Conservation (phyloP, 2,797 vertebrate genomes). For the Squalus acanthias region DNA sequence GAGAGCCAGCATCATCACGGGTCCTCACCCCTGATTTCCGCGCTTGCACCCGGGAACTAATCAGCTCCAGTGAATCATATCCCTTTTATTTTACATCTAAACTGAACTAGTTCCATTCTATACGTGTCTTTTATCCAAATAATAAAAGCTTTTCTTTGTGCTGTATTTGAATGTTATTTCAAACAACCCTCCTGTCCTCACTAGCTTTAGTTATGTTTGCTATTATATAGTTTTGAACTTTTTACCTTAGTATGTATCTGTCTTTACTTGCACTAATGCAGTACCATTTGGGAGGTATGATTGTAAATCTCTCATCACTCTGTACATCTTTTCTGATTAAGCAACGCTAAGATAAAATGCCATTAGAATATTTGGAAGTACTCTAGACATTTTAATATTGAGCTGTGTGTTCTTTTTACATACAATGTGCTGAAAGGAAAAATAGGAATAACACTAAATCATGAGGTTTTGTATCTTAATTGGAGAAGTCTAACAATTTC, state of each 20-base stretch:
- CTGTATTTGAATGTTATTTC: not conserved
- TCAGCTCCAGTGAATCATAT: not conserved
- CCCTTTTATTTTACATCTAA: not conserved
- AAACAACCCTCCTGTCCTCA: not conserved
- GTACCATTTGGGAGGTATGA: not conserved
- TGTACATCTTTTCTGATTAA: not conserved
- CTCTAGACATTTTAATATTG: not conserved
- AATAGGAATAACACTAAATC: not conserved
- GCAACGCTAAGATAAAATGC: not conserved
- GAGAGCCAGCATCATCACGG: not conserved
- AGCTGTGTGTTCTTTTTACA: not conserved
- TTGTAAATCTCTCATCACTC: conserved; percentile 24
- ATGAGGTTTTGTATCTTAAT: not conserved
- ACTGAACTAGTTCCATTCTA: not conserved
- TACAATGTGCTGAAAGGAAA: not conserved
- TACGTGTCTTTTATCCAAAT: not conserved
- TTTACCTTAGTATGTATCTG: not conserved
- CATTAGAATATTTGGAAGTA: not conserved
- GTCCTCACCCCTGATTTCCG: not conserved
- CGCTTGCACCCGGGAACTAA: not conserved
- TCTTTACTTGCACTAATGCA: conserved; percentile 11
- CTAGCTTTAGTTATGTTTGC: not conserved
- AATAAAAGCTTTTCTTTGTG: not conserved
- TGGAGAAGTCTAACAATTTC: not conserved
- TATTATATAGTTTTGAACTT: not conserved